Base-by-base conservation (phyloP, 2,888 invertebrate species). In the Prosopocoilus inquinatus region DNA sequence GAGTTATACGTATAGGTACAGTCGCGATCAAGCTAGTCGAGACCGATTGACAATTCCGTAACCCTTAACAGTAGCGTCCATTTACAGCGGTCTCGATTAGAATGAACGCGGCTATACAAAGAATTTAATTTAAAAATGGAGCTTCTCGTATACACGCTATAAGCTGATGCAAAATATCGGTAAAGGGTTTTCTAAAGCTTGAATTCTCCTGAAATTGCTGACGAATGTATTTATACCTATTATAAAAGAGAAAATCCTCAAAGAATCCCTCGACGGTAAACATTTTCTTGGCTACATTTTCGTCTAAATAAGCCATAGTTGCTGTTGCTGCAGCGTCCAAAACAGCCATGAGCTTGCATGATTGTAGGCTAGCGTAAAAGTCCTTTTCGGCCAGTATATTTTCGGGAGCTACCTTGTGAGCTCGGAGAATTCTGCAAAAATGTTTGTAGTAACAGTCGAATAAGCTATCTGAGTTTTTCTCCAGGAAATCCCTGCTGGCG, bases 401-500 rank as follows among this genome's bases (percentile, higher is more conserved):
- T 2, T 75, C 70, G 7, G 81, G 70, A 38, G 75, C 53, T 1
- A 86, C 63, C 8, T 71, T 66, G 46, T 80, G 68, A 3, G 68
- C 68, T 5, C 60, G 54, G 0, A 87, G 72, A 59, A 81, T 77
- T 36, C 67, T 65, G 9, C 68, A 60, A 55, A 87, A 73, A 60
- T 77, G 76, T 34, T 75, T 64, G 63, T 84, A 83, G 70, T 89
- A 90, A 58, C 79, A 77, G 51, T 80, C 71, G 13, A 88, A 63
- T 55, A 87, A 78, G 4, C 68, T 68, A 0, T 67, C 57, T 12
- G 83, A 73, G 65, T 85, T 76, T n/a, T 74, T 64, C 60, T 81
- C 75, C n/a, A 85, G 74, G 52, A 80, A 78, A 47, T 72, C 70
- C 1, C 76, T 72, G 9, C 81, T 76, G 32, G 83, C 73, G 64